Evolutionary conservation across 2,888 invertebrate species (phyloP).

Genomic region (Eulithis prunata): DNA sequence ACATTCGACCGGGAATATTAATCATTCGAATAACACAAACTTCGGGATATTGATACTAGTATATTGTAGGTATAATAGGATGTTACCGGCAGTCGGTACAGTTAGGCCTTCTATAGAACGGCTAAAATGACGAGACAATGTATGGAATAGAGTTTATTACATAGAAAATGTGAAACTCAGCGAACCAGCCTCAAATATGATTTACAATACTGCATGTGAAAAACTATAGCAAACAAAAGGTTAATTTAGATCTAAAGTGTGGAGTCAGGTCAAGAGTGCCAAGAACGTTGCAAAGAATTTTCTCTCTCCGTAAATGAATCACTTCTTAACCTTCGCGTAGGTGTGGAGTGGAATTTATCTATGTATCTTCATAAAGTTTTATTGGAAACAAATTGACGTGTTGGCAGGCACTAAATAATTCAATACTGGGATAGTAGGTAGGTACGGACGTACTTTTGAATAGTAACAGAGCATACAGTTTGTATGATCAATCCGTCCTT

Average conservation of each 20-base stretch:
- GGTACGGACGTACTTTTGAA: constrained; percentile 18
- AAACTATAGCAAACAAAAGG: not conserved
- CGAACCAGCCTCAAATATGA: too few species aligned
- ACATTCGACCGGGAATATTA: constrained; percentile 31
- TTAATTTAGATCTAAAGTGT: not conserved
- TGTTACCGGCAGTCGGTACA: too few species aligned
- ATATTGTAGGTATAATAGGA: too few species aligned
- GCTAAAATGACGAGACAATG: too few species aligned
- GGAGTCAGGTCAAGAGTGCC: not conserved
- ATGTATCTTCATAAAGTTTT: constrained; percentile 35
- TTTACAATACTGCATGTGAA: too few species aligned
- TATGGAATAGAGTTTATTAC: too few species aligned
- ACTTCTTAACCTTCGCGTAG: constrained; percentile 4
- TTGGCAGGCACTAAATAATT: constrained; percentile 43
- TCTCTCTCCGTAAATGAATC: constrained; percentile 1
- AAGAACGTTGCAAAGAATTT: not conserved
- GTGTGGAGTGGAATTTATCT: constrained; percentile 32
- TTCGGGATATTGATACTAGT: constrained; percentile 22
- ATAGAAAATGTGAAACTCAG: too few species aligned
- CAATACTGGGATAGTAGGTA: constrained; percentile 37
- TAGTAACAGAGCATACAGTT: constrained; percentile 18
- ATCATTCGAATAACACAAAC: constrained; percentile 34
- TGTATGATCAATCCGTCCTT: constrained; percentile 61
- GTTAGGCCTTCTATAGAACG: too few species aligned
- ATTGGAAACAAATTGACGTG: constrained; percentile 40